Evolutionary conservation across 1,140 invertebrate genomes (phyloP).

Genomic region (Leptoteleia sp.): DNA sequence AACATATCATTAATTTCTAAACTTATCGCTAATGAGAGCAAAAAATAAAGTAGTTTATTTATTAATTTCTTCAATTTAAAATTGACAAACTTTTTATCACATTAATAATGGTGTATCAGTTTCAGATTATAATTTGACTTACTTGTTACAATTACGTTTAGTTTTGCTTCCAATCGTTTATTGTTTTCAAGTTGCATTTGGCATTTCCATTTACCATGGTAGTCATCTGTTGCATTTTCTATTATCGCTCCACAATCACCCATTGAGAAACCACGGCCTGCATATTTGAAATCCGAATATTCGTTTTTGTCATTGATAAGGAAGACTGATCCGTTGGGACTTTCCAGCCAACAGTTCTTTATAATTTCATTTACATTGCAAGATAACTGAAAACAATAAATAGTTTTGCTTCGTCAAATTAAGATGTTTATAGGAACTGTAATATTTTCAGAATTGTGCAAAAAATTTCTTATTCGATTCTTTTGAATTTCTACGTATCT

Average conservation of each 20-base stretch:
- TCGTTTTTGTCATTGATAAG: constrained; percentile 19
- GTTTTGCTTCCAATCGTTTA: constrained; percentile 12
- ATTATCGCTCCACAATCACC: constrained; percentile 35
- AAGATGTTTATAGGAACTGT: background rate
- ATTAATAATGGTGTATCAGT: background rate
- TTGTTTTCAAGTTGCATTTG: constrained; percentile 22
- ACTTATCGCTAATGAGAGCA: no score
- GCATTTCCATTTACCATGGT: constrained; percentile 42
- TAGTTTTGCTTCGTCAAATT: background rate
- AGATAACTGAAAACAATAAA: constrained; percentile 27
- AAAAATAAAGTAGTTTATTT: no score
- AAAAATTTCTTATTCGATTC: no score
- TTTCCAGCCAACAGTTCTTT: constrained; percentile 40
- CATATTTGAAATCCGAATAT: constrained; percentile 19
- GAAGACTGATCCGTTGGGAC: constrained; percentile 36
- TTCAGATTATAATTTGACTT: background rate
- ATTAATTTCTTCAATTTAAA: no score
- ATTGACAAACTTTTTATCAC: no score
- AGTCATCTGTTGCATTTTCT: constrained; percentile 17
- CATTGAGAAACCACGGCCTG: constrained; percentile 33
- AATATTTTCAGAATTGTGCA: no score
- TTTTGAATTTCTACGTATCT: no score
- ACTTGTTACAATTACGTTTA: constrained; percentile 33
- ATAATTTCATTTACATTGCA: constrained; percentile 24
- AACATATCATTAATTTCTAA: no score